Evolutionary conservation across 2,888 invertebrate species (phyloP), one percentile per base, ranked within the genome.

Genomic region (Cepaea hortensis): DNA sequence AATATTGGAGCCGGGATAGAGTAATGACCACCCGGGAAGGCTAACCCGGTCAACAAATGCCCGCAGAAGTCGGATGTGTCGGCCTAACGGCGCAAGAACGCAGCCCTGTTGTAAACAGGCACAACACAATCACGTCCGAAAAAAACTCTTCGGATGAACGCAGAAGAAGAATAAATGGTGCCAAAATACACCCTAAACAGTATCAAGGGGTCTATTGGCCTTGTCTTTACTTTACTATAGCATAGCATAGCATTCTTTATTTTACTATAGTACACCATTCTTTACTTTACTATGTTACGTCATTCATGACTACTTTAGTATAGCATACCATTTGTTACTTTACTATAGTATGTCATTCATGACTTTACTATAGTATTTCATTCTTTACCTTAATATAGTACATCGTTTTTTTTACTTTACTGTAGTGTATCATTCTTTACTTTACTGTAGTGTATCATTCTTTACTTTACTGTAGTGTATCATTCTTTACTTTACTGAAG

Each of bases 261-360:
- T 83, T 61, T 82, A 62, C 82, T 87, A 83, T 61, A 82, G 68
- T 48, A 72, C 68, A 77, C 85, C 80, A 80, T 79, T 61, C 85
- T 82, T 70, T 79, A 61, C 75, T 80, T 62, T 82, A 65, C 87
- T 83, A 55, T 84, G 55, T 80, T 86, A 77, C 82, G 61, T 85
- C 79, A 62, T 80, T 48, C 85, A 75, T 81, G 72, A 86, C 85
- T 77, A 86, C 84, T 86, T 79, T 85, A 86, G 83, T 86, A 73
- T 84, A 86, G 79, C 79, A 83, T 77, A 86, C 75, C 35, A 76
- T 81, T 85, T 84, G 79, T 85, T 76, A 85, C 88, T 87, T 75
- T 84, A 85, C 87, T 84, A 88, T 84, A 81, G 86, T 84, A 85
- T 84, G 77, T 84, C 84, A 87, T 84, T 80, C 88, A 85, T 72